These are phyloP conservation scores for Eupleurogrammus muticus DNA, from an alignment of 2,797 vertebrate species.

Conservation along the genomic window DNA sequence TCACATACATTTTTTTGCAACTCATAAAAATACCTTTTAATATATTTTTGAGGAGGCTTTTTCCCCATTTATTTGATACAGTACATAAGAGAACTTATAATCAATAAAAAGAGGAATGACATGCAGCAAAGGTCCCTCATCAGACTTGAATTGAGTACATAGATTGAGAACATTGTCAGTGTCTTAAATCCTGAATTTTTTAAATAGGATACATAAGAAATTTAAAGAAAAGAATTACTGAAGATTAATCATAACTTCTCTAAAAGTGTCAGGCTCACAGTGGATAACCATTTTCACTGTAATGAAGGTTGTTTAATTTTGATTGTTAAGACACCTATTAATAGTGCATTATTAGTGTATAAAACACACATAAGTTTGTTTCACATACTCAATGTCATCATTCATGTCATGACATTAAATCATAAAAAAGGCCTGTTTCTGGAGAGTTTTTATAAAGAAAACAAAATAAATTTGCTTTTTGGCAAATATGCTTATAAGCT, in stretches of 20 bases:
- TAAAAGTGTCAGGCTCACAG: neutral
- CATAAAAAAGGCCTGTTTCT: neutral
- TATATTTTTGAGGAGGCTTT: too few species aligned
- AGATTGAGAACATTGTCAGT: too few species aligned
- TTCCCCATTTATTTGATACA: too few species aligned
- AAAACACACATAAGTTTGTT: neutral
- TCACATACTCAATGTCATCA: neutral
- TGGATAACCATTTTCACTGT: neutral
- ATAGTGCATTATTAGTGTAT: neutral
- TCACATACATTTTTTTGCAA: neutral
- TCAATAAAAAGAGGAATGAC: neutral
- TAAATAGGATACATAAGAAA: neutral
- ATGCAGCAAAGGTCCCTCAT: neutral
- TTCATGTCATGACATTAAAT: neutral
- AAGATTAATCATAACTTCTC: neutral
- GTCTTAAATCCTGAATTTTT: neutral
- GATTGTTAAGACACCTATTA: neutral
- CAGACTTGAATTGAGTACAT: neutral
- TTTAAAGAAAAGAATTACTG: neutral
- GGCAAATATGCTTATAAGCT: neutral
- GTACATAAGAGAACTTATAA: too few species aligned
- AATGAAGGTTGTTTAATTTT: neutral
- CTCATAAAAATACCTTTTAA: too few species aligned
- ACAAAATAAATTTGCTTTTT: neutral
- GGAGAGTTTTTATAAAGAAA: neutral